phyloP scores from a whole-genome alignment of 2,113 vertebrate species.

The Electrona antarctica region DNA sequence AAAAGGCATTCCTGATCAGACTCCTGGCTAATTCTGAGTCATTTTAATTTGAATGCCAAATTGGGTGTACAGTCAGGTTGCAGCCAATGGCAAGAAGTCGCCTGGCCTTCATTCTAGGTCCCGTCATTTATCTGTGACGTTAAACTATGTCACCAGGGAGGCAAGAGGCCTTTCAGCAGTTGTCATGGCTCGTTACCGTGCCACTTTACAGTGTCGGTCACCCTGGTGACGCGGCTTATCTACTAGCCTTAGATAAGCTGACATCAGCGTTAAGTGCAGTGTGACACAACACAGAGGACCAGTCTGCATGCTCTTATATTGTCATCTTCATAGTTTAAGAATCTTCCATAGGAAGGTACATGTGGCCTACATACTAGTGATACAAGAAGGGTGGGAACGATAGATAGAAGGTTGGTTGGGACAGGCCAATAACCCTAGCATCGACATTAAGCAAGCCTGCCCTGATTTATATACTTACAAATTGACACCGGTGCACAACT shows the following conservation, averaged over 20 bases:
- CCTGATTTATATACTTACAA: too few species aligned
- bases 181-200: slow-evolving; percentile 53
- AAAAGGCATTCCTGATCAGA: too few species aligned
- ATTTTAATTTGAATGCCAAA: too few species aligned
- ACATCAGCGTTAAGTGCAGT: slow-evolving; percentile 25
- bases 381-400: background rate
- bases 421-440: too few species aligned
- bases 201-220: slow-evolving; percentile 32
- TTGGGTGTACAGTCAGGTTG: too few species aligned
- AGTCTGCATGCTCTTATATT: background rate
- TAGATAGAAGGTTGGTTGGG: too few species aligned
- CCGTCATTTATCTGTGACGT: slow-evolving; percentile 34
- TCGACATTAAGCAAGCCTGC: too few species aligned
- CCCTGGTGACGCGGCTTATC: slow-evolving; percentile 39
- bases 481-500: too few species aligned
- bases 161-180: slow-evolving; percentile 34
- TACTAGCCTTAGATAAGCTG: slow-evolving; percentile 37
- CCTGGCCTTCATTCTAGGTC: background rate
- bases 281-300: slow-evolving; percentile 35
- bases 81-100: background rate
- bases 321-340: slow-evolving; percentile 20
- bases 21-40: too few species aligned
- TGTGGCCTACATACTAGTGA: slow-evolving; percentile 11
- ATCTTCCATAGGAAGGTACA: slow-evolving; percentile 7
- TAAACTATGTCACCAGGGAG: slow-evolving; percentile 27